phyloP scores from a whole-genome alignment of 1,140 invertebrate genomes.

The Archivesica marissinica region DNA sequence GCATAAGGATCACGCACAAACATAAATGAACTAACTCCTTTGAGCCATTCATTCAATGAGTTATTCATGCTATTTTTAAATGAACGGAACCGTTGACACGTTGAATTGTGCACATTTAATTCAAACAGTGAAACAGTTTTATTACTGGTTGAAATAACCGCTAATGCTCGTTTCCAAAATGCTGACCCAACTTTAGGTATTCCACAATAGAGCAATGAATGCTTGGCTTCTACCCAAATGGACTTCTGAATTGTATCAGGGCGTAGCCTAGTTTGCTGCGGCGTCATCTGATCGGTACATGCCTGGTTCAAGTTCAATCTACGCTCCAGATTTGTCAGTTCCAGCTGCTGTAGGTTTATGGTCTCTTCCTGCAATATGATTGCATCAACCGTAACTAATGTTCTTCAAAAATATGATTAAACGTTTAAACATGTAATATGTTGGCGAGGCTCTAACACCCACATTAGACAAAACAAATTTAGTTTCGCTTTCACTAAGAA shows the following conservation, averaged over 20 bases:
- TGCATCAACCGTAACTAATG: no score
- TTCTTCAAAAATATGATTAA: no score
- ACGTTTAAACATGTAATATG: no score
- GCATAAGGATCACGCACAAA: conserved; percentile 56
- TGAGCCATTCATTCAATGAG: no score
- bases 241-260: neutral
- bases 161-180: conserved; percentile 27
- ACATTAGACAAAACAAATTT: no score
- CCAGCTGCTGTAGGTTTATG: neutral
- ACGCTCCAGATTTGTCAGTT: neutral
- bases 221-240: neutral
- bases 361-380: neutral
- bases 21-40: no score
- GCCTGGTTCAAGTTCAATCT: neutral
- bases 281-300: neutral
- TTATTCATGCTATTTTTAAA: neutral
- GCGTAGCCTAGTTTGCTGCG: neutral
- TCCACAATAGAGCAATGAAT: neutral
- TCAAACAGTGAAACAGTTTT: conserved; percentile 2
- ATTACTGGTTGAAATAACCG: neutral
- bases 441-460: no score
- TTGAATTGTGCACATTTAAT: neutral
- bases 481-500: no score
- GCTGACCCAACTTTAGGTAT: conserved; percentile 23
- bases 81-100: neutral